Evolutionary conservation across 2,888 invertebrate genomes (phyloP).

Genomic region (Xanthia togata): DNA sequence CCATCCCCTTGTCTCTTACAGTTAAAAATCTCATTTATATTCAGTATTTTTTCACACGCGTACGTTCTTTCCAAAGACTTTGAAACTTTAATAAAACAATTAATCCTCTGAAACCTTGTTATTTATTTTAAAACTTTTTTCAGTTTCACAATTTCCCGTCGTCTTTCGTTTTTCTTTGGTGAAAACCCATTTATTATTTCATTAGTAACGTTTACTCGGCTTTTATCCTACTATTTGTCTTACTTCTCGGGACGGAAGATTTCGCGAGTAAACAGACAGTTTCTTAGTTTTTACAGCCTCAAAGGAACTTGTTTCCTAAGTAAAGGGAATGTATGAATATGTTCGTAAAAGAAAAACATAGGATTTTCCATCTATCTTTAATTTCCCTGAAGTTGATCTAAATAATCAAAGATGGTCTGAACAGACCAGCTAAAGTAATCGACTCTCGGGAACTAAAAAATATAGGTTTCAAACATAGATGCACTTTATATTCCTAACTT

Average conservation of each 20-base stretch:
- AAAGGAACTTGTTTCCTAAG: slow-evolving; percentile 11
- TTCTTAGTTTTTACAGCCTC: slow-evolving; percentile 44
- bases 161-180: slow-evolving; percentile 62
- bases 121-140: slow-evolving; percentile 28
- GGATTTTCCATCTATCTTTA: background rate
- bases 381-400: slow-evolving; percentile 5
- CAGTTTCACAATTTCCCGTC: slow-evolving; percentile 34
- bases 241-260: slow-evolving; percentile 65
- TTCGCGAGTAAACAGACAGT: slow-evolving; percentile 29
- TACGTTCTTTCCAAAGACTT: slow-evolving; percentile 1
- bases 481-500: slow-evolving; percentile 19
- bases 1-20: background rate
- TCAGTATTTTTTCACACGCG: background rate
- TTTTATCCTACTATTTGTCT: slow-evolving; percentile 75
- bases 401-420: background rate
- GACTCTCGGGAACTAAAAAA: background rate
- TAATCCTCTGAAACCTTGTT: slow-evolving; percentile 35
- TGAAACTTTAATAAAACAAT: slow-evolving; percentile 24
- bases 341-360: background rate
- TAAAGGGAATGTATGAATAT: background rate
- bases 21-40: background rate
- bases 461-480: background rate
- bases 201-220: slow-evolving; percentile 74
- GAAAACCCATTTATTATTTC: slow-evolving; percentile 76
- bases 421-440: background rate